Base-by-base conservation (phyloP, 2,888 invertebrate genomes). In the Dichetophora obliterata region DNA sequence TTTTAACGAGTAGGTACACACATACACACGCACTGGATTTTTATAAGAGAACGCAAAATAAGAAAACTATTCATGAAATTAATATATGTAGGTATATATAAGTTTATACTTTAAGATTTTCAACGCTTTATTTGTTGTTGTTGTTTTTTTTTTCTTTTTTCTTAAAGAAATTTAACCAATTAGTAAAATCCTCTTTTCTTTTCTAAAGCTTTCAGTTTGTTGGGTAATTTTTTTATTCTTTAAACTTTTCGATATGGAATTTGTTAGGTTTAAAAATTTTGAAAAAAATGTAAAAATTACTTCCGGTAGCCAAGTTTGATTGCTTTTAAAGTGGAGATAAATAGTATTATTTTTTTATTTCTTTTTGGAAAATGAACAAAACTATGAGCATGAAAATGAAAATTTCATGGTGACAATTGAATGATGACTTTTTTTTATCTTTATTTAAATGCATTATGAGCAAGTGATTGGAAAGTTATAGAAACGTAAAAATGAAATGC, bases 181-280 rank as follows among this genome's bases (percentile, higher is more conserved):
- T 85, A 82, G 82, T 81, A 80, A 77, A 82, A 87, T 89, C 88
- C 88, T 88, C 88, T 89, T 89, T 85, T 88, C 88, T 88, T 88
- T 89, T 88, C 88, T 87, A 85, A 82, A 82, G 85, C 85, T 82
- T 81, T 81, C 81, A 80, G 82, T 82, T 80, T 79, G 34, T 78
- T 80, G 24, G 78, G 77, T 59, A 48, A 24, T 69, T 78, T 79
- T 78, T 76, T 80, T 71, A 50, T 63, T 77, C 78, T 79, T 79
- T 79, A 70, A 79, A 78, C 77, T 75, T 66, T 79, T 78, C 27
- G 16, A 11, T 57, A 59, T 34, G 61, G 16, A 43, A 14, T 61
- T 50, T 61, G 61, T 37, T 65, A 66, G 54, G 31, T 19, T 57
- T 72, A 59, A 76, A 11, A 78, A 78, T 78, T 78, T 78, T 70